phyloP scores from a whole-genome alignment of 1,140 invertebrate genomes.

The Rhizoglyphus robini region DNA sequence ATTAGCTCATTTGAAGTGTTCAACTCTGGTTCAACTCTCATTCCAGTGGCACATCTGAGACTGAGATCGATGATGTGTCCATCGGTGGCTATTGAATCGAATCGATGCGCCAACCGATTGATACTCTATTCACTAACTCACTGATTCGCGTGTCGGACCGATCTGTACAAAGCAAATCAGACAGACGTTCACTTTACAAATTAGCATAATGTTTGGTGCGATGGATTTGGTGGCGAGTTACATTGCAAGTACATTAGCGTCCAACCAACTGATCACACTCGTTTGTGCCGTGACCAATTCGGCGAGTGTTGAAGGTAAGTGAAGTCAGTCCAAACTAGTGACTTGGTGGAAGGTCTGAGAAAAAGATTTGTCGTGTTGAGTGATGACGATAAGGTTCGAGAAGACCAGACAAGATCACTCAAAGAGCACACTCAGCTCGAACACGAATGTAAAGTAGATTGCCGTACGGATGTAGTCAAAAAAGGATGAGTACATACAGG shows the following conservation, averaged over 20 bases:
- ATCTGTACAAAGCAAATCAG: background rate
- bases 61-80: slow-evolving; percentile 1
- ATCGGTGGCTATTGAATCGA: background rate
- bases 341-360: too few relatives aligned
- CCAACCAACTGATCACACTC: background rate
- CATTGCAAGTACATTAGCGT: background rate
- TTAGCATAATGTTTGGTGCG: background rate
- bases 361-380: too few relatives aligned
- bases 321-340: too few relatives aligned
- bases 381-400: too few relatives aligned
- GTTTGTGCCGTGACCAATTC: background rate
- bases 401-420: too few relatives aligned
- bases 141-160: too few relatives aligned
- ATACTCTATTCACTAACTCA: background rate
- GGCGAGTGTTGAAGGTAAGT: too few relatives aligned
- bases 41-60: background rate
- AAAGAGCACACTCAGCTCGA: too few relatives aligned
- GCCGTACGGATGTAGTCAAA: too few relatives aligned
- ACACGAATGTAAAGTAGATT: too few relatives aligned
- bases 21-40: background rate
- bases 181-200: background rate
- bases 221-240: background rate
- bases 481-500: too few relatives aligned
- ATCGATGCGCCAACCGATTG: background rate
- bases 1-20: background rate